phyloP scores from a whole-genome alignment of 2,113 vertebrate genomes.

The Tenebrosternarchus preto region DNA sequence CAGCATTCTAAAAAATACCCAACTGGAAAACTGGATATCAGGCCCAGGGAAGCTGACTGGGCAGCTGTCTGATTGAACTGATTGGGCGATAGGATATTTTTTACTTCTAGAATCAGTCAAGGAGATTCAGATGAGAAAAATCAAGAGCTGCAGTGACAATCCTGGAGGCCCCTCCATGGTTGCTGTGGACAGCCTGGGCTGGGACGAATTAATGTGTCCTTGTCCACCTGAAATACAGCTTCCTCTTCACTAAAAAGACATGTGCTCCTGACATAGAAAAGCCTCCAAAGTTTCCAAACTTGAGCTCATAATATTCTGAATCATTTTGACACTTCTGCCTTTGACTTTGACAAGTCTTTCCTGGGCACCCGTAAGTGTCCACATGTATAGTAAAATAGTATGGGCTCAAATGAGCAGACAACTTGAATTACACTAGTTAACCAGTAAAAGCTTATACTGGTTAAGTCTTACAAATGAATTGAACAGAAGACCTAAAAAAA shows the following conservation, averaged over 20 bases:
- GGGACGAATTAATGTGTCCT: constrained; percentile 66
- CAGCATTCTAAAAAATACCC: not conserved
- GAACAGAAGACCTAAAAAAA: too few species aligned
- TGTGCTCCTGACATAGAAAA: constrained; percentile 8
- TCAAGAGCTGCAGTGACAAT: constrained; percentile 61
- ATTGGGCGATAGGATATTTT: constrained; percentile 66
- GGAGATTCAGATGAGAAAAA: constrained; percentile 63
- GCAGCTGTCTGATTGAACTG: constrained; percentile 67
- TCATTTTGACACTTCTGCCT: not conserved
- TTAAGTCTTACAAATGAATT: too few species aligned
- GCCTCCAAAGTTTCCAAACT: constrained; percentile 23
- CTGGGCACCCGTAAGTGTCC: not conserved
- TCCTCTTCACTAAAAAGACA: constrained; percentile 43
- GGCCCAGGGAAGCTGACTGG: constrained; percentile 50
- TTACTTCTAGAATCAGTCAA: constrained; percentile 63
- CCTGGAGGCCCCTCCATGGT: constrained; percentile 39
- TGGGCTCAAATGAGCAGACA: too few species aligned
- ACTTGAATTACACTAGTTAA: too few species aligned
- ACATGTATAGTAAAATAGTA: not conserved
- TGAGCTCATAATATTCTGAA: not conserved
- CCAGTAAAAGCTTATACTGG: too few species aligned
- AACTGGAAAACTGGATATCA: constrained; percentile 31
- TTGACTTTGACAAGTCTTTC: not conserved
- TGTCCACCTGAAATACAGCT: constrained; percentile 59
- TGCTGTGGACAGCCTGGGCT: constrained; percentile 33